These are phyloP conservation scores for Drosophila novamexicana DNA, from an alignment of 1,140 invertebrate genomes.

Conservation along the genomic window DNA sequence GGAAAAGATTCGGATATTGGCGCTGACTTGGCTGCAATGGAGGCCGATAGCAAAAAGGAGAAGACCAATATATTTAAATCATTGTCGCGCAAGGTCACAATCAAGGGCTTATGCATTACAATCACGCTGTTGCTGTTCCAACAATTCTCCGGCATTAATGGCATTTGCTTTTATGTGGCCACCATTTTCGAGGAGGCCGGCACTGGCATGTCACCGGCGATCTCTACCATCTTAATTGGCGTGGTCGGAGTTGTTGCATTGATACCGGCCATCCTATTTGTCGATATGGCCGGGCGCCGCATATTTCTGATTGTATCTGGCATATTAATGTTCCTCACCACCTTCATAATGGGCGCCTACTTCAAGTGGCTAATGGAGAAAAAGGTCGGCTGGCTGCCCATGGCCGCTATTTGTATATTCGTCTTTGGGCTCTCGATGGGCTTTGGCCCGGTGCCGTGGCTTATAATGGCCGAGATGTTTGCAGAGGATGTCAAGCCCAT, in stretches of 20 bases:
- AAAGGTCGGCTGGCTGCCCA: slow-evolving; percentile 87
- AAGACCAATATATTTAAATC: neutral
- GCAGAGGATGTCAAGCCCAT: slow-evolving; percentile 90
- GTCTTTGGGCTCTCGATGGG: slow-evolving; percentile 91
- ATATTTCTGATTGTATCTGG: slow-evolving; percentile 89
- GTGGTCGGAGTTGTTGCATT: slow-evolving; percentile 89
- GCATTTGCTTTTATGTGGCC: slow-evolving; percentile 63
- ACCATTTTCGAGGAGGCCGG: slow-evolving; percentile 48
- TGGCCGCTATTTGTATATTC: slow-evolving; percentile 89
- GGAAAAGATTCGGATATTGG: slow-evolving; percentile 87
- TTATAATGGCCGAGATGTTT: slow-evolving; percentile 91
- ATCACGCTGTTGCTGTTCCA: slow-evolving; percentile 61
- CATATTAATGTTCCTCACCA: slow-evolving; percentile 86
- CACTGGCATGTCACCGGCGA: slow-evolving; percentile 47
- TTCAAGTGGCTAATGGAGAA: slow-evolving; percentile 85
- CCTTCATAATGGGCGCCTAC: slow-evolving; percentile 87
- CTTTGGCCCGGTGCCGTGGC: slow-evolving; percentile 93
- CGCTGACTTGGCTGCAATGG: slow-evolving; percentile 37
- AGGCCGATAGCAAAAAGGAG: slow-evolving; percentile 1
- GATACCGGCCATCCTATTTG: slow-evolving; percentile 87
- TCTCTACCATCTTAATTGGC: slow-evolving; percentile 90
- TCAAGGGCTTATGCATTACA: slow-evolving; percentile 45
- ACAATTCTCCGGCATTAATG: slow-evolving; percentile 69
- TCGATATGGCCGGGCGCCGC: slow-evolving; percentile 88
- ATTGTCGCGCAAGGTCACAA: slow-evolving; percentile 14